A percentile compares a stretch with the other conserved stretches of the same genome.
Conservation (phyloP, 2,797 vertebrate genomes). For the Phrynocephalus forsythii region DNA sequence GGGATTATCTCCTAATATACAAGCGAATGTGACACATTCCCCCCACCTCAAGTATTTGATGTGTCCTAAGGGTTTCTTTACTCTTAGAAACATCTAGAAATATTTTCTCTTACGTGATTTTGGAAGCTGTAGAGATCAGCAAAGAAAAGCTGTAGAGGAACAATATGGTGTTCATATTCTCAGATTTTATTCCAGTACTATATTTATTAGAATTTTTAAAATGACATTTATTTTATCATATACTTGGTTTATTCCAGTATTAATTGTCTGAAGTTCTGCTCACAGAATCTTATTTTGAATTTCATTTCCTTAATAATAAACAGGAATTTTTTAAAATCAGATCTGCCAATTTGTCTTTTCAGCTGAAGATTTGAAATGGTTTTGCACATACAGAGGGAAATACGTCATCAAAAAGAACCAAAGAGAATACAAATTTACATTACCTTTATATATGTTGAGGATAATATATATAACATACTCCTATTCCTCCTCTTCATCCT, state of each 20-base stretch:
- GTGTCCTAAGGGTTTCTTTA: conserved; percentile 44
- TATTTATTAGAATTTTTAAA: not conserved
- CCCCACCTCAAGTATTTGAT: conserved; percentile 56
- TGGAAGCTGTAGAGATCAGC: not conserved
- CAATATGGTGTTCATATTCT: not conserved
- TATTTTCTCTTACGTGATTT: conserved; percentile 20
- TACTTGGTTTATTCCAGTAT: not conserved
- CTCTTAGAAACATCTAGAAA: not conserved
- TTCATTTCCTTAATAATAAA: not conserved
- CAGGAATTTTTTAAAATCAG: too few relatives aligned
- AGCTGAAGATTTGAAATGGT: conserved; percentile 4
- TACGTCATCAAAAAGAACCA: too few relatives aligned
- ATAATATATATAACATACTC: too few relatives aligned
- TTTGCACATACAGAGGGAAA: too few relatives aligned
- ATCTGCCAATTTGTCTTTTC: not conserved
- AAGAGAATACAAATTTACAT: too few relatives aligned
- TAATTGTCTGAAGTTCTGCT: not conserved
- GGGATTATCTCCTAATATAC: conserved; percentile 74
- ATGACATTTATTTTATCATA: not conserved
- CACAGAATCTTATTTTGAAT: not conserved
- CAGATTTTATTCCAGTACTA: not conserved
- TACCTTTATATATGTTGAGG: too few relatives aligned
- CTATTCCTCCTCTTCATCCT: too few relatives aligned
- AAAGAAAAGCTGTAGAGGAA: conserved; percentile 1
- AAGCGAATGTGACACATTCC: conserved; percentile 62